phyloP scores from a whole-genome alignment of 2,888 invertebrate genomes.

The Lottia gigantea region DNA sequence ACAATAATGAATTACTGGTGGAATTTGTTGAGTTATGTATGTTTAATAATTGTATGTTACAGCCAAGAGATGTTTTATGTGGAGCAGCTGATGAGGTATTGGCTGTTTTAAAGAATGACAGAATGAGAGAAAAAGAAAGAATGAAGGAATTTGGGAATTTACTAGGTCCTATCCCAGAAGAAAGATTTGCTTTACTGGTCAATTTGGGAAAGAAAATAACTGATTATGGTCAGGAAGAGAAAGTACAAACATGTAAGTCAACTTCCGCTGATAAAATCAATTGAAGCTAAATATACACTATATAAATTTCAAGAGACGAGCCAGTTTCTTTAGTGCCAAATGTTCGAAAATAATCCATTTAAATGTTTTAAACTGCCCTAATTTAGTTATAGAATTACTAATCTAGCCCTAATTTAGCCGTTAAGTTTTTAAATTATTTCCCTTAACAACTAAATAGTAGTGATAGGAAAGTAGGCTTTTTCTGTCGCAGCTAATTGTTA shows the following conservation, averaged over 20 bases:
- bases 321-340: too few species aligned
- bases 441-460: too few species aligned
- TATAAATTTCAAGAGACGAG: too few species aligned
- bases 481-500: too few species aligned
- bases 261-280: neutral
- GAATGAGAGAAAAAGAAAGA: constrained; percentile 90
- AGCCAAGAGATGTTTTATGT: constrained; percentile 95
- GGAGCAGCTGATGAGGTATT: constrained; percentile 99
- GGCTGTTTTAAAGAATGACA: constrained; percentile 93
- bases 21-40: neutral
- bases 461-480: too few species aligned
- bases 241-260: constrained; percentile 66
- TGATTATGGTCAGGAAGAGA: constrained; percentile 80
- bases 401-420: too few species aligned
- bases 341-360: too few species aligned
- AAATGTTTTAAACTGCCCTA: too few species aligned
- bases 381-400: too few species aligned
- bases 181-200: constrained; percentile 91
- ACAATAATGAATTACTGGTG: neutral
- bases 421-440: too few species aligned
- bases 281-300: too few species aligned
- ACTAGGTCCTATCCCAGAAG: constrained; percentile 84
- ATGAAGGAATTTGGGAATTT: constrained; percentile 89
- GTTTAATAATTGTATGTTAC: constrained; percentile 31
- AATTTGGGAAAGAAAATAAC: constrained; percentile 98